Conservation (phyloP, 2,113 vertebrate genomes). For the Polypterus senegalus region DNA sequence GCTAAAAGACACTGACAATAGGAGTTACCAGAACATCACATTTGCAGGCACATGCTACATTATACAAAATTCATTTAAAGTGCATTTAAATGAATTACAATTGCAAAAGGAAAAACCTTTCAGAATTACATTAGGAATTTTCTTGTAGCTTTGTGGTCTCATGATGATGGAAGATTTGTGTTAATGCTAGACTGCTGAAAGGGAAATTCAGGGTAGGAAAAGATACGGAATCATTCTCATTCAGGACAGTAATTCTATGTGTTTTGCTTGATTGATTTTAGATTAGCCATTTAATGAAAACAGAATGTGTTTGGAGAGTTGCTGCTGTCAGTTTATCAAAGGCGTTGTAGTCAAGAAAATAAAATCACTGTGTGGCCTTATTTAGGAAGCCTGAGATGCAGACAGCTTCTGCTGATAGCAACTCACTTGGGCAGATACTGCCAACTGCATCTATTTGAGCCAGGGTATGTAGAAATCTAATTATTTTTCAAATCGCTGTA, state of each 20-base stretch:
- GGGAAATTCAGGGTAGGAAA: no score
- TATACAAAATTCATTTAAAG: no score
- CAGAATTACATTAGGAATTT: no score
- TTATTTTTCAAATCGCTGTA: constrained; percentile 10
- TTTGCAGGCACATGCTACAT: no score
- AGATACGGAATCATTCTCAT: constrained; percentile 30
- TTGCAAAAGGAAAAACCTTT: no score
- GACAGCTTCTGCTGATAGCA: constrained; percentile 27
- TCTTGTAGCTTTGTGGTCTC: no score
- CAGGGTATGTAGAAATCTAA: constrained; percentile 16
- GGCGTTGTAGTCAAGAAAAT: constrained; percentile 32
- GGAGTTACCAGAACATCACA: no score
- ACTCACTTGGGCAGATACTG: constrained; percentile 19
- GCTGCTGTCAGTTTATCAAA: constrained; percentile 46
- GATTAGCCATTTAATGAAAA: constrained; percentile 64
- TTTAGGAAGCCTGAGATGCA: constrained; percentile 23
- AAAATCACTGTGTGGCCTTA: constrained; percentile 31
- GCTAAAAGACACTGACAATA: no score
- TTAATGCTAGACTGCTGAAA: no score
- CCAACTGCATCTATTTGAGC: constrained; percentile 20
- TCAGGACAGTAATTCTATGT: constrained; percentile 27
- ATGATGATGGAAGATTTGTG: no score
- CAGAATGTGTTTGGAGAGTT: constrained; percentile 51
- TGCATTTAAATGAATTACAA: no score
- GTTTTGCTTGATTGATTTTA: constrained; percentile 42